Evolutionary conservation across 2,113 vertebrate genomes (phyloP).

Genomic region (Sorex fumeus): DNA sequence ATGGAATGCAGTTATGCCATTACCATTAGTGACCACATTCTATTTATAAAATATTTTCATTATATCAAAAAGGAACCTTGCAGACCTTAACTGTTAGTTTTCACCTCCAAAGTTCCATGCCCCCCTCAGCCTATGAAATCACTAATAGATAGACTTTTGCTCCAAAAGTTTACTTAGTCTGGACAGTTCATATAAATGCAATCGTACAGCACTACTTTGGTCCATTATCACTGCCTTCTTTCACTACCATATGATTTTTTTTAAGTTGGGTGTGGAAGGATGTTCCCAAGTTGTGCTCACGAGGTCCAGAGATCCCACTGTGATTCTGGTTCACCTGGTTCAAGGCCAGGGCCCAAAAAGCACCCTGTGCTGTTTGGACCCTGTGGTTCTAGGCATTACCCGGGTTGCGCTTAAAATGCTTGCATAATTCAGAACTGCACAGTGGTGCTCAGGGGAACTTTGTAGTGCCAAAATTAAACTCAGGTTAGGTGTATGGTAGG

Average conservation of each 20-base stretch:
- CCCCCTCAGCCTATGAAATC: neutral
- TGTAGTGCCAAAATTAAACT: too few species aligned
- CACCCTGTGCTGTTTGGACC: too few species aligned
- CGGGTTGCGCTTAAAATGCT: too few species aligned
- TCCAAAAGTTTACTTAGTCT: neutral
- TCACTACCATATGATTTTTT: neutral
- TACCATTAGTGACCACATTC: neutral
- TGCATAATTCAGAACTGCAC: too few species aligned
- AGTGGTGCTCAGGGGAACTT: too few species aligned
- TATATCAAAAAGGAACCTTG: neutral
- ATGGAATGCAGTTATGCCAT: neutral
- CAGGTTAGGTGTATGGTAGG: too few species aligned
- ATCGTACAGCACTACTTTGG: neutral
- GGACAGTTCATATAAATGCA: neutral
- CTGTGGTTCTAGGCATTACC: too few species aligned
- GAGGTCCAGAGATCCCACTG: neutral
- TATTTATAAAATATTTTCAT: slow-evolving; percentile 16
- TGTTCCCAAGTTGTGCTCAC: neutral
- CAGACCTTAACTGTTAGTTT: neutral
- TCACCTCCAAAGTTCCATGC: neutral
- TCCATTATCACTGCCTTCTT: slow-evolving; percentile 16
- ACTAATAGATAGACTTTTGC: neutral
- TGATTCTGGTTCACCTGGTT: too few species aligned
- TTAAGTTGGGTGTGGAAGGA: too few species aligned
- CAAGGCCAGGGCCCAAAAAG: too few species aligned